Evolutionary conservation across 2,888 invertebrate species (phyloP).

Genomic region (Apotomis turbidana): DNA sequence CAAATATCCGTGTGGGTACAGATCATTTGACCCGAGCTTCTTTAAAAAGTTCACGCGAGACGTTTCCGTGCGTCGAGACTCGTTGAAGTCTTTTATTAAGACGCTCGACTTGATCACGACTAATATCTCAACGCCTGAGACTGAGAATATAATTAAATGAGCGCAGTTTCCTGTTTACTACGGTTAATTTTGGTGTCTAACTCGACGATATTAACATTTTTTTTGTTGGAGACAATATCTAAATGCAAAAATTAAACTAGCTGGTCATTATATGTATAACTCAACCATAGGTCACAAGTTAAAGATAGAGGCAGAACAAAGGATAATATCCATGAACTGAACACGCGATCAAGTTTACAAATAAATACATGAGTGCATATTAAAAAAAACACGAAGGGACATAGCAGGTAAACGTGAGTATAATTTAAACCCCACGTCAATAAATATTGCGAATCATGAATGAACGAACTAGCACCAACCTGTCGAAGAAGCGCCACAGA

Average conservation of each 20-base stretch:
- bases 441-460: conserved; percentile 9
- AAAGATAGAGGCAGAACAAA: neutral
- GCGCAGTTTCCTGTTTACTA: no score
- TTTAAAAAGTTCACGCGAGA: conserved; percentile 12
- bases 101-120: conserved; percentile 38
- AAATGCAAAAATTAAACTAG: neutral
- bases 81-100: conserved; percentile 76
- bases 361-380: neutral
- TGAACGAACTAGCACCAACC: conserved; percentile 59
- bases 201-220: neutral
- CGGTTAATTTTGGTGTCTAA: no score
- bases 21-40: neutral
- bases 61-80: conserved; percentile 38
- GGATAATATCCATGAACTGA: neutral
- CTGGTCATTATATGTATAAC: neutral
- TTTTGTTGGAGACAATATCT: neutral
- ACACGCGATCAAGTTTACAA: neutral
- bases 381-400: conserved; percentile 15
- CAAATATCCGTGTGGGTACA: neutral
- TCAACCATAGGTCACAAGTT: neutral
- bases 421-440: neutral
- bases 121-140: conserved; percentile 1
- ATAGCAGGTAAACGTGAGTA: conserved; percentile 15
- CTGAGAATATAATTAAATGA: no score
- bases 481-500: conserved; percentile 55